These are phyloP conservation scores for Elysia chlorotica DNA, from an alignment of 1,140 invertebrate species.

Conservation along the genomic window DNA sequence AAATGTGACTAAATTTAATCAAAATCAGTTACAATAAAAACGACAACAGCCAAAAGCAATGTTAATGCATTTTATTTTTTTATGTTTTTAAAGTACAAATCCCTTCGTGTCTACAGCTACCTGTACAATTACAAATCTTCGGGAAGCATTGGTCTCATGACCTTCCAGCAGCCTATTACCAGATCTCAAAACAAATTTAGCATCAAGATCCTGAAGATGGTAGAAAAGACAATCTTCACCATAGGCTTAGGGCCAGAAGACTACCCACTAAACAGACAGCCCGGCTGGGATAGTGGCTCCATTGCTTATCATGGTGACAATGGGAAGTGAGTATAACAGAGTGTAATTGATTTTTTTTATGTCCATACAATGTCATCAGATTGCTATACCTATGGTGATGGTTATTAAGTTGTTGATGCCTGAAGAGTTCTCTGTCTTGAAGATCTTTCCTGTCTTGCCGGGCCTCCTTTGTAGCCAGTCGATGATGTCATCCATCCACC, in stretches of 20 bases:
- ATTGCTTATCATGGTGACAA: conserved; percentile 25
- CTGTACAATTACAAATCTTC: not conserved
- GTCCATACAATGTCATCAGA: not conserved
- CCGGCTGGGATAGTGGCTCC: conserved; percentile 18
- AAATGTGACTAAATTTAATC: too few relatives aligned
- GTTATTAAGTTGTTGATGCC: too few relatives aligned
- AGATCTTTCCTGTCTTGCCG: too few relatives aligned
- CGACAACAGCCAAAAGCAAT: too few relatives aligned
- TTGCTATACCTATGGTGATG: too few relatives aligned
- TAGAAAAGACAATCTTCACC: conserved; percentile 10
- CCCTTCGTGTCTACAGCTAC: conserved; percentile 20
- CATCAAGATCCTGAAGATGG: conserved; percentile 19
- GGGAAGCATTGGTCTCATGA: conserved; percentile 5
- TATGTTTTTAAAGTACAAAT: too few relatives aligned
- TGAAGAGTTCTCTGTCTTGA: too few relatives aligned
- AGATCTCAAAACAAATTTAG: conserved; percentile 21
- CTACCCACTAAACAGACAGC: conserved; percentile 9
- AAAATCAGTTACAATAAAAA: too few relatives aligned
- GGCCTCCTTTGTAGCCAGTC: too few relatives aligned
- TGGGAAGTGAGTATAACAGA: conserved; percentile 20
- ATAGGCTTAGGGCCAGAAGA: conserved; percentile 30
- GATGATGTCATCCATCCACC: too few relatives aligned
- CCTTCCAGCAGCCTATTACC: conserved; percentile 13
- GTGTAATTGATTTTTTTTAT: too few relatives aligned
- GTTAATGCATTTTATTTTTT: too few relatives aligned